phyloP scores from a whole-genome alignment of 1,140 invertebrate species.

The Platyura marginata region DNA sequence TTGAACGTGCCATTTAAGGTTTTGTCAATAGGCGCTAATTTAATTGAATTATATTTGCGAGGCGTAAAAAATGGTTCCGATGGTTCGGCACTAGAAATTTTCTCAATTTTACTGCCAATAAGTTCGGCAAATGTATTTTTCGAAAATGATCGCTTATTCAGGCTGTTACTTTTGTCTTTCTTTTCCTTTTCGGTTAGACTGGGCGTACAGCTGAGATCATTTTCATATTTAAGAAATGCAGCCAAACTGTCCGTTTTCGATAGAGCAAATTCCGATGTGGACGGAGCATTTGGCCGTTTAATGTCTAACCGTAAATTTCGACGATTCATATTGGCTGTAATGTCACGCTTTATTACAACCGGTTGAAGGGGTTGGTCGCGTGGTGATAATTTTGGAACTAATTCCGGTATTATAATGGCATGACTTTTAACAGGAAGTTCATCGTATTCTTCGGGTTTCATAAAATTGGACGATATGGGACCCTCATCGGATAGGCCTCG shows the following conservation, averaged over 20 bases:
- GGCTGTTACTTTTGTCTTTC: constrained; percentile 22
- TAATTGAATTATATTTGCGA: neutral
- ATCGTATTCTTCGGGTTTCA: constrained; percentile 23
- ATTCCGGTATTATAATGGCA: neutral
- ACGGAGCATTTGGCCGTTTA: neutral
- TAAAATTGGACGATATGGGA: constrained; percentile 21
- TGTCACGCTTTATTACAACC: constrained; percentile 13
- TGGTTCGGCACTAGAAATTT: neutral
- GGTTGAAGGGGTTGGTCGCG: neutral
- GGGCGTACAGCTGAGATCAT: constrained; percentile 18
- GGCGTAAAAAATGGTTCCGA: neutral
- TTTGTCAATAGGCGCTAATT: neutral
- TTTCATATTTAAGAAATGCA: constrained; percentile 21
- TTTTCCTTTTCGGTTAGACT: constrained; percentile 16
- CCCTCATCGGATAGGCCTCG: constrained; percentile 22
- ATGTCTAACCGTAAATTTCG: constrained; percentile 9
- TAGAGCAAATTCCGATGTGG: constrained; percentile 7
- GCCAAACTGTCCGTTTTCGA: constrained; percentile 22
- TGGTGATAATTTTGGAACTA: neutral
- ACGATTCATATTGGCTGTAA: constrained; percentile 10
- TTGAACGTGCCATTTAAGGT: neutral
- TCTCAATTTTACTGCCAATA: neutral
- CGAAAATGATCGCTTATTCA: constrained; percentile 22
- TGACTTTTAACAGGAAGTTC: constrained; percentile 19
- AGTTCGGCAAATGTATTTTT: constrained; percentile 8